These are phyloP conservation scores for Ambastaia sidthimunki DNA, from an alignment of 2,797 vertebrate genomes.

Conservation along the genomic window DNA sequence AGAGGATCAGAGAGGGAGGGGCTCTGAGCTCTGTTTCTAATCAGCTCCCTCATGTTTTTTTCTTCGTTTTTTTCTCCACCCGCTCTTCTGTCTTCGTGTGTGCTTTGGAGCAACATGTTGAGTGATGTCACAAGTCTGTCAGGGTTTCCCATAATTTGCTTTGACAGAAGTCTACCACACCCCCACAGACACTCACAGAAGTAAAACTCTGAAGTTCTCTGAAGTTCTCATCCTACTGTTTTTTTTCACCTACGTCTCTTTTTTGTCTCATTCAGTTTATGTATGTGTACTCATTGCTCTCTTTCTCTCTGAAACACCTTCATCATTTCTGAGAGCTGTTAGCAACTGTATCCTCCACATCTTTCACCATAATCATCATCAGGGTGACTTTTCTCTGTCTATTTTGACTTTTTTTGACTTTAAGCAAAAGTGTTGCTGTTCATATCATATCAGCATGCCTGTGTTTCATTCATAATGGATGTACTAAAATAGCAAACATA, in stretches of 20 bases:
- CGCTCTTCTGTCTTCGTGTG: slow-evolving; percentile 46
- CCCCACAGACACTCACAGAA: slow-evolving; percentile 32
- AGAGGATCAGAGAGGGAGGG: slow-evolving; percentile 59
- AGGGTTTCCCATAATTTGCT: slow-evolving; percentile 52
- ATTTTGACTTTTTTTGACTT: too few relatives aligned
- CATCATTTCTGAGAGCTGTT: neutral
- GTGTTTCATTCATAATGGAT: neutral
- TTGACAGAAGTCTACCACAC: slow-evolving; percentile 56
- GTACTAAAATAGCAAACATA: too few relatives aligned
- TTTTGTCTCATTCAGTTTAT: neutral
- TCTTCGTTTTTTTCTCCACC: neutral
- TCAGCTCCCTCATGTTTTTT: slow-evolving; percentile 67
- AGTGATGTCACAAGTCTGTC: slow-evolving; percentile 59
- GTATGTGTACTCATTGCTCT: neutral
- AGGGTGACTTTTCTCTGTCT: too few relatives aligned
- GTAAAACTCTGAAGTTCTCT: slow-evolving; percentile 1
- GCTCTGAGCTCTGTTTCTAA: slow-evolving; percentile 80
- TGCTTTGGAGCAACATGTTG: slow-evolving; percentile 48
- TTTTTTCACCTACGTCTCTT: neutral
- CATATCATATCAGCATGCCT: neutral
- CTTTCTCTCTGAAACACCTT: neutral
- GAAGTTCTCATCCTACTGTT: neutral
- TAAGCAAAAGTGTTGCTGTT: too few relatives aligned
- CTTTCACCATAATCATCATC: neutral
- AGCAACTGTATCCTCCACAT: neutral